Evolutionary conservation across 2,888 invertebrate species (phyloP), one percentile per base, ranked within the genome.

Genomic region (Platerodrilus igneus): DNA sequence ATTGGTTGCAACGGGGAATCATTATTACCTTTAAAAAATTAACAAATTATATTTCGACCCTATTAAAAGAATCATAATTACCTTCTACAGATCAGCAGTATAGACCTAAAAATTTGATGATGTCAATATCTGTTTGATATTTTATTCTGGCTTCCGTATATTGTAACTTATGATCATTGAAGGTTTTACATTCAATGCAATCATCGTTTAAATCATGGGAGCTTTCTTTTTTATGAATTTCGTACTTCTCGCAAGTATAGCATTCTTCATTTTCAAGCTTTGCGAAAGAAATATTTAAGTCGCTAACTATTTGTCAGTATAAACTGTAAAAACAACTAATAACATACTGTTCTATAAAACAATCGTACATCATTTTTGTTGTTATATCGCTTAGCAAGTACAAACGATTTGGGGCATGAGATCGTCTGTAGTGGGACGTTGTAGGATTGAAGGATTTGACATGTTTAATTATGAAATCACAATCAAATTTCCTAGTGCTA

Each of bases 341-440:
- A 28, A 38, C 14, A 34, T 40, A 34, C 37, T 43, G 40, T 17
- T 29, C 14, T 23, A 32, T 7, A 38, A 43, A 48, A 21, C 33
- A 29, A 26, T 47, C 20, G 28, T 35, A 41, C 37, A 49, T 44
- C 8, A 28, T 22, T 31, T 18, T 26, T 8, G 47, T 44, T 11
- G 34, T 38, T n/a, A 47, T 29, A 19, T 43, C 43, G 22, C 35
- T 31, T 13, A 51, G 50, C 15, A 50, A 38, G 34, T 51, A 48
- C 20, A 33, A 21, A 18, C 37, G 19, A 29, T 51, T 45, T 3
- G 48, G 48, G 15, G 48, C 47, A 38, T 53, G 51, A 26, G 38
- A 38, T 32, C 49, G 23, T 20, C 51, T 31, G 28, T 53, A 48
- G 32, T 51, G 51, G 1, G 48, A 46, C 13, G 42, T 42, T 8